phyloP scores from a whole-genome alignment of 2,888 invertebrate genomes.

The Limenitis camilla region DNA sequence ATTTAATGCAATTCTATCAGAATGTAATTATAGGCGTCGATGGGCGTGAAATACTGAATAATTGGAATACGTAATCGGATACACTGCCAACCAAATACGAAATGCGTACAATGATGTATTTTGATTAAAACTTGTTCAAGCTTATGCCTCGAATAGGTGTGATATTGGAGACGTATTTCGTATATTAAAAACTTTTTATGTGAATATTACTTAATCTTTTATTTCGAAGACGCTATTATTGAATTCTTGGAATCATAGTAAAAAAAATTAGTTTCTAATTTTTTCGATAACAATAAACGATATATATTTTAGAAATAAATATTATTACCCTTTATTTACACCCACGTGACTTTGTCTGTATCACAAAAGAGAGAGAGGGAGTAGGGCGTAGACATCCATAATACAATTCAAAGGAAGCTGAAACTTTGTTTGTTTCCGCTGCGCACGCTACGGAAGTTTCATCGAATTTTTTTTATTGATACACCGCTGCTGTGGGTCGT shows the following conservation, averaged over 20 bases:
- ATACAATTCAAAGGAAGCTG: too few relatives aligned
- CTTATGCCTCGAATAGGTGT: slow-evolving; percentile 12
- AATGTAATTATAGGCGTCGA: slow-evolving; percentile 68
- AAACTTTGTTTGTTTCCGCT: too few relatives aligned
- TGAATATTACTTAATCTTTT: slow-evolving; percentile 2
- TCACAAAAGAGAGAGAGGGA: too few relatives aligned
- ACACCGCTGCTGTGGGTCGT: too few relatives aligned
- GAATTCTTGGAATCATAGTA: slow-evolving; percentile 1
- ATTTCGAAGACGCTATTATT: background rate
- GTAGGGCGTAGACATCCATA: too few relatives aligned
- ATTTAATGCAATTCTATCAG: slow-evolving; percentile 64
- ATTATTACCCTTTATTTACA: too few relatives aligned
- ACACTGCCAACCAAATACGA: slow-evolving; percentile 29
- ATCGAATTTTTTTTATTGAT: too few relatives aligned
- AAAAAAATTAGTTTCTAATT: too few relatives aligned
- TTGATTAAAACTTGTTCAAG: slow-evolving; percentile 21
- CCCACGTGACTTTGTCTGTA: too few relatives aligned
- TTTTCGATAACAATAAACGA: too few relatives aligned
- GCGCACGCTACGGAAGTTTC: too few relatives aligned
- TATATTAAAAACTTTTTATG: slow-evolving; percentile 9
- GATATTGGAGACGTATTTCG: slow-evolving; percentile 14
- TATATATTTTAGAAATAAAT: too few relatives aligned
- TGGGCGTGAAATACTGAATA: slow-evolving; percentile 65
- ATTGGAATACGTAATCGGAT: slow-evolving; percentile 50
- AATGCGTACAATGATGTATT: slow-evolving; percentile 27